Evolutionary conservation across 2,888 invertebrate species (phyloP).

Genomic region (Mesorhabditis sp.): DNA sequence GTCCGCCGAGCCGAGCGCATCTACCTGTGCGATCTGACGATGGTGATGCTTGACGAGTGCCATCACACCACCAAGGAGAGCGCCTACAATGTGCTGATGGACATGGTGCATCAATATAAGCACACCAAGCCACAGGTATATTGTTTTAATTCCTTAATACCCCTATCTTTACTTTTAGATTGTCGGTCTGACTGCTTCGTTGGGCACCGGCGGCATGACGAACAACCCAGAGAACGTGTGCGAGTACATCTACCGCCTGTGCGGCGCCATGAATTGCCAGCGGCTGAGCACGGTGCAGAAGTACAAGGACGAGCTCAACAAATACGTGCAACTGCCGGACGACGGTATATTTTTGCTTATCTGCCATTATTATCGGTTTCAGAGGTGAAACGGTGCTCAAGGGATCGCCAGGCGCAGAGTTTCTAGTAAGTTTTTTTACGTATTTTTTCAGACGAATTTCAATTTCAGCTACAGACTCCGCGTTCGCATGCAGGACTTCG

Average conservation of each 20-base stretch:
- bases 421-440: background rate
- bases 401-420: background rate
- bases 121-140: background rate
- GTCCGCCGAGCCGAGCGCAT: slow-evolving; percentile 21
- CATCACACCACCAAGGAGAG: slow-evolving; percentile 26
- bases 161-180: slow-evolving; percentile 21
- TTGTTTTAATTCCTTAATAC: background rate
- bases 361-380: background rate
- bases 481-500: background rate
- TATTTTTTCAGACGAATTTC: background rate
- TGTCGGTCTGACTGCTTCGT: slow-evolving; percentile 41
- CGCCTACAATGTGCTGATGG: slow-evolving; percentile 12
- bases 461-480: background rate
- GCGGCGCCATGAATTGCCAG: slow-evolving; percentile 7
- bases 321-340: slow-evolving; percentile 21
- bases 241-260: slow-evolving; percentile 10
- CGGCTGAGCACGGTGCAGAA: slow-evolving; percentile 8
- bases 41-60: slow-evolving; percentile 38
- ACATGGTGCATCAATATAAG: background rate
- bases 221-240: slow-evolving; percentile 2
- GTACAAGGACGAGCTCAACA: slow-evolving; percentile 17
- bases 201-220: slow-evolving; percentile 33
- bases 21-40: slow-evolving; percentile 29
- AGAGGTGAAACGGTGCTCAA: slow-evolving; percentile 2
- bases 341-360: slow-evolving; percentile 19